Conservation (phyloP, 2,797 vertebrate genomes). For the Sebastes vulpes region DNA sequence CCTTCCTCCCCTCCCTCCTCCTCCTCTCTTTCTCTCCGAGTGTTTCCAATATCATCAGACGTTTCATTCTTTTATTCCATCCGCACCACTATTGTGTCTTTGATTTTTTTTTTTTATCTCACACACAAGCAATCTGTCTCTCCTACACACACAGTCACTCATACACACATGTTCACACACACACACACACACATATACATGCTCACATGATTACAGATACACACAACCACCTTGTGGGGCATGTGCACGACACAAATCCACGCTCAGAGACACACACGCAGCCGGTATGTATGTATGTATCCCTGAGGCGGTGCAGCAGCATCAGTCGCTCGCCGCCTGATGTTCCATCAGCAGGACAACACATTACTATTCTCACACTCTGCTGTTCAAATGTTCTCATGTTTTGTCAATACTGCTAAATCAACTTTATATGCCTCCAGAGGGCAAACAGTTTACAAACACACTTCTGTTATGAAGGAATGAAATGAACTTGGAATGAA, state of each 20-base stretch:
- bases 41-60: conserved; percentile 55
- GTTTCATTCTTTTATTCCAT: conserved; percentile 65
- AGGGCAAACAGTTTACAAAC: conserved; percentile 71
- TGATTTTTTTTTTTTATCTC: conserved; percentile 25
- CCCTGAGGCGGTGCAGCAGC: conserved; percentile 67
- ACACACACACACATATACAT: not conserved
- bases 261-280: conserved; percentile 10
- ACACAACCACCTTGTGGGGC: conserved; percentile 28
- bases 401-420: conserved; percentile 79
- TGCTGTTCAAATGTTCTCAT: conserved; percentile 65
- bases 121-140: conserved; percentile 52
- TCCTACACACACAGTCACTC: conserved; percentile 10
- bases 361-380: conserved; percentile 67
- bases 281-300: conserved; percentile 43
- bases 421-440: conserved; percentile 75
- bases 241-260: conserved; percentile 12
- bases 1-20: conserved; percentile 16
- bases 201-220: conserved; percentile 52
- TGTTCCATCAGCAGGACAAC: conserved; percentile 78
- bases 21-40: conserved; percentile 23
- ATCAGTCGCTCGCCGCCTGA: conserved; percentile 61
- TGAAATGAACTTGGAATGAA: conserved; percentile 76
- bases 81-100: conserved; percentile 47
- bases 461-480: conserved; percentile 60
- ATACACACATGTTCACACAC: not conserved